Evolutionary conservation across 2,797 vertebrate species (phyloP), one percentile per base, ranked within the genome.

Genomic region (Malacoctenus gilli): DNA sequence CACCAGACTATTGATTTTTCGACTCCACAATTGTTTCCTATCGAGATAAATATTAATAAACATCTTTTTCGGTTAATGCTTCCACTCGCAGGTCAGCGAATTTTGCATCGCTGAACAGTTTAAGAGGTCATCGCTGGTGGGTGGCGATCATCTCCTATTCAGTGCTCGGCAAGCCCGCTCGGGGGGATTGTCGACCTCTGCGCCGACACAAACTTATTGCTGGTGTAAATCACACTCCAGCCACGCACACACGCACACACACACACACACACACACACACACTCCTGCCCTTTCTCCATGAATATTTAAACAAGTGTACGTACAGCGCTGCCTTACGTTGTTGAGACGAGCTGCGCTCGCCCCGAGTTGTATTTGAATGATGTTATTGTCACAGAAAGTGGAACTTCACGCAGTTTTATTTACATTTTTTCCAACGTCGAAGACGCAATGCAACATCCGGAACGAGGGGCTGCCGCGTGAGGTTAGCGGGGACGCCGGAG

Each of bases 251-350:
- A 28, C 25, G 9, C 25, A 28, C 25, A 25, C 23, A 28, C 25
- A 28, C 25, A 28, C 15, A 44, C 44, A n/a, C n/a, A 28, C 25
- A 28, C 25, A 25, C 23, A 28, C 25, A 28, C 25, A 28, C 15
- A 44, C 44, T 62, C 48, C 56, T 72, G 56, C 69, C 49, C 77
- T 55, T 56, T 68, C 47, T 0, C 53, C 28, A 85, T 89, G 68
- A 85, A 87, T 88, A 85, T 85, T 86, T 88, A 72, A 89, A 80
- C 54, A 54, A 55, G 64, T 77, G 54, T 75, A 78, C 69, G 78
- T 47, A 65, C 62, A 46, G 25, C 3, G 0, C 48, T 20, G 58
- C 49, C 35, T 35, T 35, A 53, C 62, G 48, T 51, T 13, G 56
- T 62, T 55, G 37, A n/a, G 20, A 72, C 64, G 39, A 60, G 69